A percentile compares a stretch with the other conserved stretches of the same genome.
Conservation (phyloP, 2,888 invertebrate genomes). For the Rhagophthalmus giganteus region DNA sequence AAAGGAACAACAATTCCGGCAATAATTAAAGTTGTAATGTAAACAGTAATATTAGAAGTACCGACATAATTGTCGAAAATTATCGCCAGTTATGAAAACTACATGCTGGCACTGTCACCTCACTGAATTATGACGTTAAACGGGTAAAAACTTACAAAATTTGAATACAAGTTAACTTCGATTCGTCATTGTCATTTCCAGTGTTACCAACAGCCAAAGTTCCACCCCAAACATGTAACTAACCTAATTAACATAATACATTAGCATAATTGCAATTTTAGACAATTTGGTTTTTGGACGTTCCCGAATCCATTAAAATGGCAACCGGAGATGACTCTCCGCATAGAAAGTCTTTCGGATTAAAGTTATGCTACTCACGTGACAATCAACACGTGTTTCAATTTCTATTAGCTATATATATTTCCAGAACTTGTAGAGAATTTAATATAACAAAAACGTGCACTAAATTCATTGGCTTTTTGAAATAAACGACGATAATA, state of each 20-base stretch:
- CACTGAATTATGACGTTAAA: conserved; percentile 36
- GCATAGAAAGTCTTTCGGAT: not conserved
- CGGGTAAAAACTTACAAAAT: conserved; percentile 39
- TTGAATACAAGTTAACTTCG: conserved; percentile 35
- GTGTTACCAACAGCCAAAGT: conserved; percentile 38
- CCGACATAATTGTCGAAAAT: conserved; percentile 11
- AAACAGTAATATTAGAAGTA: conserved; percentile 10
- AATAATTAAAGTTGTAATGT: conserved; percentile 8
- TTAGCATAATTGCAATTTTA: conserved; percentile 39
- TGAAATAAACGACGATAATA: too few species aligned
- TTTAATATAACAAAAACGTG: too few species aligned
- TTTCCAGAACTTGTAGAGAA: not conserved
- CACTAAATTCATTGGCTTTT: too few species aligned
- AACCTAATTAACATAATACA: conserved; percentile 41
- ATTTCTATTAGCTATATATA: not conserved
- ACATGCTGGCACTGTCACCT: conserved; percentile 36
- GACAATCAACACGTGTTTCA: not conserved
- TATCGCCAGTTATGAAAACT: conserved; percentile 32
- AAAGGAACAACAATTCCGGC: not conserved
- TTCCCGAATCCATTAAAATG: not conserved
- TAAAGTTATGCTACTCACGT: not conserved
- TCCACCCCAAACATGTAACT: conserved; percentile 41
- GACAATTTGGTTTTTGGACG: conserved; percentile 21
- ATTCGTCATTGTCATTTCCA: conserved; percentile 42
- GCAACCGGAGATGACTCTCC: not conserved